These are phyloP conservation scores for Phrynocephalus guinanensis DNA, from an alignment of 2,797 vertebrate species.

Conservation along the genomic window DNA sequence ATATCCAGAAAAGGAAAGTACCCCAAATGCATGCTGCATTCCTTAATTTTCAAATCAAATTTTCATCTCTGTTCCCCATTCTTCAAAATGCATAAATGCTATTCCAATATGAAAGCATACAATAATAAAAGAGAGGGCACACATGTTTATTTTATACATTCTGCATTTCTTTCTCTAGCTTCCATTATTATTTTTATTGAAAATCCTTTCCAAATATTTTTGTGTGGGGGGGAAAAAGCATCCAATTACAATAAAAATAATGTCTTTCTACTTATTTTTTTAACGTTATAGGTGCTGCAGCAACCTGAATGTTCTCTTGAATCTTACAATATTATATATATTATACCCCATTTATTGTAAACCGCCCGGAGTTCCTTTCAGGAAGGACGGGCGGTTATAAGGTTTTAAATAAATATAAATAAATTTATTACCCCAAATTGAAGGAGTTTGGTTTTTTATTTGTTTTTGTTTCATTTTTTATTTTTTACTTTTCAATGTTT, in stretches of 20 bases:
- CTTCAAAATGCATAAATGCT: not conserved
- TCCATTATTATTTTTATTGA: not conserved
- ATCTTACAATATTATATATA: constrained; percentile 57
- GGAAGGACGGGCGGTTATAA: too few species aligned
- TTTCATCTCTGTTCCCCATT: not conserved
- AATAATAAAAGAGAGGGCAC: not conserved
- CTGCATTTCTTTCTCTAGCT: not conserved
- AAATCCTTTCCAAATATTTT: constrained; percentile 28
- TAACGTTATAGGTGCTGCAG: constrained; percentile 62
- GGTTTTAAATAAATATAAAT: too few species aligned
- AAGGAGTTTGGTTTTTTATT: too few species aligned
- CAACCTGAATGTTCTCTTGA: constrained; percentile 54
- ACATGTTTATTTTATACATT: too few species aligned
- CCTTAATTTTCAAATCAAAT: not conserved
- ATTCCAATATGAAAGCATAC: constrained; percentile 5
- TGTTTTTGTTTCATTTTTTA: too few species aligned
- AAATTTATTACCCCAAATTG: constrained; percentile 55
- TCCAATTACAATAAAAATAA: constrained; percentile 28
- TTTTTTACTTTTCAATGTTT: too few species aligned
- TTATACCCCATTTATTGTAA: too few species aligned
- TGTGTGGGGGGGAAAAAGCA: not conserved
- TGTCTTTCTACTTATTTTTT: constrained; percentile 48
- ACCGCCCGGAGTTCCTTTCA: too few species aligned
- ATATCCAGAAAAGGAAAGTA: not conserved
- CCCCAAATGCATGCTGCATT: not conserved